Percentiles rank a stretch among this genome's conserved stretches.
Conservation (phyloP, 2,888 invertebrate species). For the Pecten maximus region DNA sequence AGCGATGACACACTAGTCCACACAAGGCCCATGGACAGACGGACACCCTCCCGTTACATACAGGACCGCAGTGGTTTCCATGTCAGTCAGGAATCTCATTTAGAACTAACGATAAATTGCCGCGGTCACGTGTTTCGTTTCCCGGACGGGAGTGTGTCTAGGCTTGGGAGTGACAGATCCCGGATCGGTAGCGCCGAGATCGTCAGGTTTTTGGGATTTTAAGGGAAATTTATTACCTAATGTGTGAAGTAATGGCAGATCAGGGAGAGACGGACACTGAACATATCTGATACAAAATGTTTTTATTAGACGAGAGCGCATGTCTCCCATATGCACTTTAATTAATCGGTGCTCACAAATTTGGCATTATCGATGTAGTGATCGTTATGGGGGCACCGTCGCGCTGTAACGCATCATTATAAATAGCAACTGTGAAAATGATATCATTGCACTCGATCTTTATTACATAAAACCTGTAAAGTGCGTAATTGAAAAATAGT, state of each 20-base stretch:
- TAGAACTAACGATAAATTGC: background rate
- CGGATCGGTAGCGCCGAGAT: background rate
- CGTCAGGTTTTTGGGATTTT: slow-evolving; percentile 1
- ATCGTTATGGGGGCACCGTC: background rate
- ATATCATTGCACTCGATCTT: background rate
- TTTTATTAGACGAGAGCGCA: background rate
- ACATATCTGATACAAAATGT: background rate
- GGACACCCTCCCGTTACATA: background rate
- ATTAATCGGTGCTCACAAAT: background rate
- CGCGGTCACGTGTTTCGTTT: background rate
- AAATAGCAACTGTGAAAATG: background rate
- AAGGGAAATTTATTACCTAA: background rate
- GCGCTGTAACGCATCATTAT: background rate
- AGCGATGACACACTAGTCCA: background rate
- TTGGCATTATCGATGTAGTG: background rate
- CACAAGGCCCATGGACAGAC: background rate
- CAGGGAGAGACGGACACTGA: background rate
- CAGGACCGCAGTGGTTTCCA: background rate
- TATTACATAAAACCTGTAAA: background rate
- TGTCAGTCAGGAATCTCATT: background rate
- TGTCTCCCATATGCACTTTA: background rate
- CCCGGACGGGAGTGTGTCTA: background rate
- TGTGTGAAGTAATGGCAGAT: background rate
- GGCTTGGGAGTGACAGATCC: background rate
- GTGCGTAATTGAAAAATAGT: background rate